phyloP scores from a whole-genome alignment of 2,797 vertebrate genomes.

The Poecilia velifera region DNA sequence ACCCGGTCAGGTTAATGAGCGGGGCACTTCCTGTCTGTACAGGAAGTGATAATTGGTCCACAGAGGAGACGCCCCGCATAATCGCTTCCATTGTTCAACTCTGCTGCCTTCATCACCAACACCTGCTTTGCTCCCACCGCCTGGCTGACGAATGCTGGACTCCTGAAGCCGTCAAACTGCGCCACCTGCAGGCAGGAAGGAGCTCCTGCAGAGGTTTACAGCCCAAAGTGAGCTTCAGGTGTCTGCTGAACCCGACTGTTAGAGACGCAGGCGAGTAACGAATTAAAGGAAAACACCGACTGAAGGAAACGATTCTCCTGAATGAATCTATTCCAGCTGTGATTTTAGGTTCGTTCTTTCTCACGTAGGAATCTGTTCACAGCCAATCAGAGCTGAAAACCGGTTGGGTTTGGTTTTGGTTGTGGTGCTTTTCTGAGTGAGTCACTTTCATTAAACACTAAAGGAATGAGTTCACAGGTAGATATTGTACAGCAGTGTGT shows the following conservation, averaged over 20 bases:
- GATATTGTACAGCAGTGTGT: background rate
- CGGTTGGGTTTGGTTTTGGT: background rate
- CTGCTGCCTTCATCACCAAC: slow-evolving; percentile 27
- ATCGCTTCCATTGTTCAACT: slow-evolving; percentile 27
- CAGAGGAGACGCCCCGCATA: slow-evolving; percentile 10
- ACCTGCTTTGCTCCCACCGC: slow-evolving; percentile 17
- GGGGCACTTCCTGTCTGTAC: slow-evolving; percentile 54
- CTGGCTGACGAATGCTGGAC: background rate
- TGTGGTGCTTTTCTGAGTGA: background rate
- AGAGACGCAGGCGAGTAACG: background rate
- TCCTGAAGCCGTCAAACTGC: background rate
- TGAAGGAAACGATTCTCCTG: background rate
- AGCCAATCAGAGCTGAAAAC: too few species aligned
- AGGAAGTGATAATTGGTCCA: slow-evolving; percentile 52
- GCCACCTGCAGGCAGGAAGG: slow-evolving; percentile 6
- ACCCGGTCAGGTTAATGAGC: background rate
- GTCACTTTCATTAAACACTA: background rate
- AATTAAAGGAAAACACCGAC: background rate
- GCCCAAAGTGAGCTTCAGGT: background rate
- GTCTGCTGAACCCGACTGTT: background rate
- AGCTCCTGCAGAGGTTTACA: background rate
- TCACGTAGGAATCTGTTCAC: too few species aligned
- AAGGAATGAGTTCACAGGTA: background rate
- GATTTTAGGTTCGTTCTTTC: too few species aligned
- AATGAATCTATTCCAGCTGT: background rate